Evolutionary conservation across 2,113 vertebrate genomes (phyloP), one percentile per base, ranked within the genome.

Genomic region (Xenotilapia caudafasciata): DNA sequence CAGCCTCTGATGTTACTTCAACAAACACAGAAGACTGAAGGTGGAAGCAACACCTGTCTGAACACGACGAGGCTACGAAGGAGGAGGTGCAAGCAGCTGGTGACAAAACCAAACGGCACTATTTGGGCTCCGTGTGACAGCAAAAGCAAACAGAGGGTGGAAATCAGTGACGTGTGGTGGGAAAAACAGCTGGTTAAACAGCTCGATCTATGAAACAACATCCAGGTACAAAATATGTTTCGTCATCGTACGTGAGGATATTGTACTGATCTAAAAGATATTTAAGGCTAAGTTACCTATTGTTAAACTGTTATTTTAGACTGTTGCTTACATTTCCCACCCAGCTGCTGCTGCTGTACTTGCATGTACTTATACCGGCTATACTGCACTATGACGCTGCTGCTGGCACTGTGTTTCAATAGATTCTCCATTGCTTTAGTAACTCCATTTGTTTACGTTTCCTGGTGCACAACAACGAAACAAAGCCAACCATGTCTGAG

Each of bases 281-380:
- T 65, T 19, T n/a, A 65, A 65, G 17, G 58, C 4, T 62, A 62
- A 65, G 31, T 31, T 28, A 65, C 0, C 31, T 65, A 38, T 5
- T 38, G 31, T 62, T 35, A 3, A 1, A 62, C 26, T 9, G 56
- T 60, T 31, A 4, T 58, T 58, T 58, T 31, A 58, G 14, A 31
- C 56, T 60, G 28, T 19, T 62, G 3, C 28, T 62, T 62, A 62
- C 28, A 62, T 62, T 62, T 33, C 15, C 58, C 58, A 19, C 9
- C 58, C 58, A 62, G 28, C 58, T 11, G 58, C 58, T 62, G 58
- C 58, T 62, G 58, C 28, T 35, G 58, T 0, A 35, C 56, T 33
- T 33, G 0, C 2, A 33, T 60, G 28, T 33, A 33, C 55, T 58
- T 15, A 58, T 3, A 14, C 58, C 0, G 9, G 0, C 0, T 33